Conservation (phyloP, 2,888 invertebrate species). For the Drosophila mettleri region DNA sequence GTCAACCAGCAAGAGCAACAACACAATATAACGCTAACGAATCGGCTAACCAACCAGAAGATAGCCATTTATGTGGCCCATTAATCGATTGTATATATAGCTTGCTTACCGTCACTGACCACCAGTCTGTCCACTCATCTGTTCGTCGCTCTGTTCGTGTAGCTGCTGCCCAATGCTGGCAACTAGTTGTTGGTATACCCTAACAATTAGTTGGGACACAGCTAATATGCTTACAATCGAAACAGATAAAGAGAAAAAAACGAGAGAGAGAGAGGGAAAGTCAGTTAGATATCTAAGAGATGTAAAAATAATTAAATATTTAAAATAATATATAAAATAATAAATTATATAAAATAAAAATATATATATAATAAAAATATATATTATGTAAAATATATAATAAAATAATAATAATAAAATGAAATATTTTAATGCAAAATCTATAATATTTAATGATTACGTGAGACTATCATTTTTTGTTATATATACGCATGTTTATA, state of each 20-base stretch:
- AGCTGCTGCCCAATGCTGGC: constrained; percentile 46
- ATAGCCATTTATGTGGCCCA: constrained; percentile 78
- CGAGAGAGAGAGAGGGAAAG: not conserved
- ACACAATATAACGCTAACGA: constrained; percentile 11
- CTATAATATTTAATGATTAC: too few relatives aligned
- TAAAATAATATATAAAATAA: too few relatives aligned
- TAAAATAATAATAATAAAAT: too few relatives aligned
- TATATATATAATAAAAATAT: too few relatives aligned
- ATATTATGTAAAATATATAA: too few relatives aligned
- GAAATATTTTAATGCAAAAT: too few relatives aligned
- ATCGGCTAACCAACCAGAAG: constrained; percentile 66
- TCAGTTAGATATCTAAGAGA: not conserved
- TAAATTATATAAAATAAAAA: too few relatives aligned
- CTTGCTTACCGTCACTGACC: constrained; percentile 20
- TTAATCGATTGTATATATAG: constrained; percentile 68
- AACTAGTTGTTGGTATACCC: constrained; percentile 53
- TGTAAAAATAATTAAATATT: too few relatives aligned
- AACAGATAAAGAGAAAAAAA: not conserved
- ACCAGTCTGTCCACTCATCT: constrained; percentile 1
- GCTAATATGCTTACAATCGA: not conserved
- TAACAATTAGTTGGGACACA: constrained; percentile 9
- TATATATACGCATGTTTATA: too few relatives aligned
- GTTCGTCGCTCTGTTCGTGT: constrained; percentile 8
- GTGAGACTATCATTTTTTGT: too few relatives aligned
- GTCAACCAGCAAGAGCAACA: constrained; percentile 26